A percentile compares a stretch with the other conserved stretches of the same genome.
phyloP scores from a whole-genome alignment of 2,797 vertebrate genomes.

The Clarias platycephalus region DNA sequence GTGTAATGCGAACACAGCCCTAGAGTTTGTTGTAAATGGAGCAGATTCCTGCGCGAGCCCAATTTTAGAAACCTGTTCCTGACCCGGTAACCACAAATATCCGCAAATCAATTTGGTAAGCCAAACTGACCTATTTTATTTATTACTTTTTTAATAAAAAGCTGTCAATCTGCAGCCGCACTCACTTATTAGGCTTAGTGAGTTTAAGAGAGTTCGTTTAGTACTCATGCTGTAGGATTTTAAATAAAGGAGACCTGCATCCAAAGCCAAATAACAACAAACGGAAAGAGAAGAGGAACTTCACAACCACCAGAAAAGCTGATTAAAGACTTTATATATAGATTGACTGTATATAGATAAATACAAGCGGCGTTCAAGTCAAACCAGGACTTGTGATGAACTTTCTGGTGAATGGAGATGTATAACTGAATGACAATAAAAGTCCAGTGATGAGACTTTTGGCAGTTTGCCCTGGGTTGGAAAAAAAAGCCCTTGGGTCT shows the following conservation, averaged over 20 bases:
- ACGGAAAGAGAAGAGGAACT: background rate
- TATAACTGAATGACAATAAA: too few relatives aligned
- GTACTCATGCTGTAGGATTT: background rate
- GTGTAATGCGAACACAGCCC: background rate
- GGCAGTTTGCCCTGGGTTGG: too few relatives aligned
- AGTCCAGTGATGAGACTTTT: too few relatives aligned
- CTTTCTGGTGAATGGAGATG: too few relatives aligned
- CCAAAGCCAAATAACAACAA: background rate
- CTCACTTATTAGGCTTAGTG: background rate
- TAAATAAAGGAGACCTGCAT: background rate
- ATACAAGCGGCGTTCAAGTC: too few relatives aligned
- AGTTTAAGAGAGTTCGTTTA: background rate
- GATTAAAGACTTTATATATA: too few relatives aligned
- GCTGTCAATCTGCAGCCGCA: background rate
- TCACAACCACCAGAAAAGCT: background rate
- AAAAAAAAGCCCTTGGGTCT: too few relatives aligned
- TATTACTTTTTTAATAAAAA: background rate
- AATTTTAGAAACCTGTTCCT: conserved; percentile 15
- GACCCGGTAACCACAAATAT: conserved; percentile 2
- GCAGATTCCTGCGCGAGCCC: background rate
- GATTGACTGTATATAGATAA: background rate
- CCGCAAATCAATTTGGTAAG: conserved; percentile 21
- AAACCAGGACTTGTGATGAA: too few relatives aligned
- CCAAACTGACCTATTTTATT: conserved; percentile 6
- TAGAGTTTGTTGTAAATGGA: conserved; percentile 9